phyloP scores from a whole-genome alignment of 2,113 vertebrate genomes.

The Ciconia boyciana region DNA sequence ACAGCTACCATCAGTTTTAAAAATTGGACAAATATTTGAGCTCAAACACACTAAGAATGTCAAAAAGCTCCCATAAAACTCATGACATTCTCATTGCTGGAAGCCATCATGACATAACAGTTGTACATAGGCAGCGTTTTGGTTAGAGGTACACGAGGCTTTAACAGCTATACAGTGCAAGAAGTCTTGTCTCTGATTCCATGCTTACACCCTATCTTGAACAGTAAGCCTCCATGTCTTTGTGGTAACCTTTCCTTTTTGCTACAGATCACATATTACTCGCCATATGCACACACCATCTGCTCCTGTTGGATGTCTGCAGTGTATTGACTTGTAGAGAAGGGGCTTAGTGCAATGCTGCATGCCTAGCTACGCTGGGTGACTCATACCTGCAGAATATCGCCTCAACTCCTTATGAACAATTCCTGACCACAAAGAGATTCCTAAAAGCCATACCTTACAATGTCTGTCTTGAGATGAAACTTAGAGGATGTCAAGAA shows the following conservation, averaged over 20 bases:
- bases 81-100: neutral
- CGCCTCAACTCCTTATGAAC: neutral
- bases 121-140: accelerated
- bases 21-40: neutral
- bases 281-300: neutral
- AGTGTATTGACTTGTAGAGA: neutral
- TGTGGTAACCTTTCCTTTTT: neutral
- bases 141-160: neutral
- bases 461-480: neutral
- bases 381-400: neutral
- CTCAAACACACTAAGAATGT: neutral
- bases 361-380: neutral
- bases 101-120: neutral
- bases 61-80: neutral
- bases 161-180: neutral
- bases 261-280: neutral
- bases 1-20: neutral
- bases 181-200: neutral
- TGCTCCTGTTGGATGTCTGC: neutral
- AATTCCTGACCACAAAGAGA: neutral
- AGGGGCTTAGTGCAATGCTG: neutral
- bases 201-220: neutral
- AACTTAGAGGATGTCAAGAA: neutral
- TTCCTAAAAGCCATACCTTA: neutral
- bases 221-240: neutral